Evolutionary conservation across 2,797 vertebrate species (phyloP), one percentile per base, ranked within the genome.

Genomic region (Molossus molossus): DNA sequence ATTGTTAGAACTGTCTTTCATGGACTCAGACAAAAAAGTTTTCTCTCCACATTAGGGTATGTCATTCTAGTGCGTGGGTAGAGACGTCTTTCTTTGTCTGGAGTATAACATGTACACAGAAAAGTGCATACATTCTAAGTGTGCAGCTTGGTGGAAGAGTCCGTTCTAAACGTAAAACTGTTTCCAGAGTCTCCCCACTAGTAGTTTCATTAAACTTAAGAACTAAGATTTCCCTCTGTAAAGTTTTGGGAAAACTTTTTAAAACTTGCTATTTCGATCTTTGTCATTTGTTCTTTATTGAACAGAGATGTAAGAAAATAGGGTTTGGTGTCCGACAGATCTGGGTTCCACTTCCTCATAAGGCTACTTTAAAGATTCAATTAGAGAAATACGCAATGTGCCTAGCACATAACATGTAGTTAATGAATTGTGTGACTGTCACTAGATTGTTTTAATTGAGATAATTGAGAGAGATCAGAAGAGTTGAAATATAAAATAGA

Each of bases 341-440:
- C 55, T 95, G 93, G 77, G 93, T 96, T 95, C 94, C 91, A 11
- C 11, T 87, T 92, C n/a, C 25, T 73, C 33, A 60, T 50, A 84
- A 87, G 6, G 17, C 64, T 88, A 33, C 18, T 45, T 21, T 92
- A 81, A 70, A 60, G 33, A 67, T 90, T 82, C 53, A 77, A 76
- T 55, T 65, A 50, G 64, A 92, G 77, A 95, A 57, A 88, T 73
- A 70, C 10, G 4, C 1, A 18, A 9, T 45, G 12, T 95, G 77
- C 62, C 94, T 94, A 10, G 33, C 23, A 37, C 60, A 20, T 85
- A 70, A 88, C 14, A 80, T 80, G 64, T 75, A 70, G 76, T 40
- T 72, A 80, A 81, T 87, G 37, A 75, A 53, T 48, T 65, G n/a
- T 62, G 27, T 23, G 5, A 1, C 25, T 75, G 9, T 81, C 93